Conservation (phyloP, 2,113 vertebrate species). For the Meleagris gallopavo region DNA sequence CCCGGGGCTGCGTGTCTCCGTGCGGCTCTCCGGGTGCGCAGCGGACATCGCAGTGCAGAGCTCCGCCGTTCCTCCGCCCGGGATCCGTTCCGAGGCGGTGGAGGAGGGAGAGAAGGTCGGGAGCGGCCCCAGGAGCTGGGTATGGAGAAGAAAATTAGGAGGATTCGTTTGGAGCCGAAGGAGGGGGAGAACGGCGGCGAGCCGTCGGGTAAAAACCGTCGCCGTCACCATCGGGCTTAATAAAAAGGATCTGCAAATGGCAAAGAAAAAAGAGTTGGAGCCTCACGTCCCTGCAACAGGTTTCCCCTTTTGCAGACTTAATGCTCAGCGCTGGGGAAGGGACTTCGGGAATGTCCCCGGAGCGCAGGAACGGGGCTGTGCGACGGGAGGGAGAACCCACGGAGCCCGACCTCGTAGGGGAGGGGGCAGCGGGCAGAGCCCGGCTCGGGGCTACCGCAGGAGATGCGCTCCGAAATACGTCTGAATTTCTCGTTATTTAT, state of each 20-base stretch:
- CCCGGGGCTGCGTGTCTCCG: not conserved
- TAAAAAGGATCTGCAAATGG: not conserved
- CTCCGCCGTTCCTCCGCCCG: too few species aligned
- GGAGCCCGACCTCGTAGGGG: not conserved
- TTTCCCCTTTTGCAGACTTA: slow-evolving; percentile 14
- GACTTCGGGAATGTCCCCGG: not conserved
- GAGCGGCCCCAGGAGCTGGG: too few species aligned
- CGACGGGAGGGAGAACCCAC: too few species aligned
- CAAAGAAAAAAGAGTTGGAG: not conserved
- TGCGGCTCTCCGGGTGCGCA: not conserved
- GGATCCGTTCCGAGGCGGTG: not conserved
- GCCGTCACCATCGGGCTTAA: too few species aligned
- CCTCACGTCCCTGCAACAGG: slow-evolving; percentile 43
- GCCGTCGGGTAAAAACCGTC: not conserved
- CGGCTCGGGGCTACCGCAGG: not conserved
- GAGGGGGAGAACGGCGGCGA: not conserved
- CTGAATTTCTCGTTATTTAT: not conserved
- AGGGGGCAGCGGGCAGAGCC: not conserved
- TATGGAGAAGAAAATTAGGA: slow-evolving; percentile 26
- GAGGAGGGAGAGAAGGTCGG: not conserved
- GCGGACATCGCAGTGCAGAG: not conserved
- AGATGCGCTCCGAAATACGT: not conserved
- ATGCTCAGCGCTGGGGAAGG: not conserved
- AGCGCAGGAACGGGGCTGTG: too few species aligned
- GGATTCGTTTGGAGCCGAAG: not conserved